These are phyloP conservation scores for Enteromius viviparus DNA, from an alignment of 2,797 vertebrate species.

Conservation along the genomic window DNA sequence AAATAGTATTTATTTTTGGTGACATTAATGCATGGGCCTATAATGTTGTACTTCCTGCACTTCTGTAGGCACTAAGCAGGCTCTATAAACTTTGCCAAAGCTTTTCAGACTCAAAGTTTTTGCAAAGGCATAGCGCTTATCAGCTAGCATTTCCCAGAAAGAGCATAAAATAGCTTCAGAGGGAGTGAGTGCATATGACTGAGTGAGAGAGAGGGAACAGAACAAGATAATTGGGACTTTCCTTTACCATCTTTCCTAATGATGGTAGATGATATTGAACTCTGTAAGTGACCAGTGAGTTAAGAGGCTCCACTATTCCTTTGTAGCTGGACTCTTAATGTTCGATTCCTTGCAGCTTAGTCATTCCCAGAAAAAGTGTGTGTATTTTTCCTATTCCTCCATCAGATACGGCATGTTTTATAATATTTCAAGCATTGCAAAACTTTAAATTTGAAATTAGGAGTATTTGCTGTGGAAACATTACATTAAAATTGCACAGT, in stretches of 20 bases:
- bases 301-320: background rate
- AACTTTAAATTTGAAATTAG: background rate
- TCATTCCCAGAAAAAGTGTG: background rate
- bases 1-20: background rate
- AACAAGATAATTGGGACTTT: constrained; percentile 4
- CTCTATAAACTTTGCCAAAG: too few relatives aligned
- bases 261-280: background rate
- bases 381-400: background rate
- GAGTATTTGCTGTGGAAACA: background rate
- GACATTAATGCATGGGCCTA: background rate
- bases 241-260: background rate
- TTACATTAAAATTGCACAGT: background rate
- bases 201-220: background rate
- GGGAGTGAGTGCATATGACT: background rate
- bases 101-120: background rate
- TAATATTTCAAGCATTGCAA: background rate
- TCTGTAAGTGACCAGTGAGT: background rate
- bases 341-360: background rate
- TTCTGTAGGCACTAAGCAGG: background rate
- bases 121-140: background rate
- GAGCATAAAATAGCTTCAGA: background rate
- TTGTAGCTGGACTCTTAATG: background rate
- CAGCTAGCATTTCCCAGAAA: background rate
- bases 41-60: background rate
- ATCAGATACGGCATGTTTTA: background rate